These are phyloP conservation scores for Trachymyrmex septentrionalis DNA, from an alignment of 1,140 invertebrate genomes.

Conservation along the genomic window DNA sequence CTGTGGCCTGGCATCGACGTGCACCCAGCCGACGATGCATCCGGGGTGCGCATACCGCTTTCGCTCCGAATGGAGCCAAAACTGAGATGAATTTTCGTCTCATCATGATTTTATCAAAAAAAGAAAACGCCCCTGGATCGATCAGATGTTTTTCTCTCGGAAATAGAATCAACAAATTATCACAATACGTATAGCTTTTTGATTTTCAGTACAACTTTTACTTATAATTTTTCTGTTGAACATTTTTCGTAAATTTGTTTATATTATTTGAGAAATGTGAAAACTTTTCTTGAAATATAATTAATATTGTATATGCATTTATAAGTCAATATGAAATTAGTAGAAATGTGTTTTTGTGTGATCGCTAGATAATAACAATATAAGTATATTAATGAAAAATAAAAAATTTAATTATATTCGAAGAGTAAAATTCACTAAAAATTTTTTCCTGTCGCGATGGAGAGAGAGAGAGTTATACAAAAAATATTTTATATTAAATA, in stretches of 20 bases:
- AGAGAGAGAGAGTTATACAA: too few relatives aligned
- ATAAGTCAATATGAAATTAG: not conserved
- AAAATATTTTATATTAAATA: not conserved
- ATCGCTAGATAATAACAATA: not conserved
- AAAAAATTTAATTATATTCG: not conserved
- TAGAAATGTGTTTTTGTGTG: not conserved
- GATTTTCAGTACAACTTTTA: not conserved
- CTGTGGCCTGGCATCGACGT: slow-evolving; percentile 23
- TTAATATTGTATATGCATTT: not conserved
- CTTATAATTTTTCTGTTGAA: not conserved
- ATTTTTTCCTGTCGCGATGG: not conserved
- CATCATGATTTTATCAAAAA: not conserved
- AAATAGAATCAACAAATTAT: not conserved
- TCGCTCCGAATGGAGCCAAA: slow-evolving; percentile 21
- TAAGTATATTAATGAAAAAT: not conserved
- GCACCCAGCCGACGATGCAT: slow-evolving; percentile 16
- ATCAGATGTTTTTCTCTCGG: not conserved
- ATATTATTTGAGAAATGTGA: not conserved
- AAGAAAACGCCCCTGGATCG: not conserved
- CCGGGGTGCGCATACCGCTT: slow-evolving; percentile 28
- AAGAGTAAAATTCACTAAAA: not conserved
- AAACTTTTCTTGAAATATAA: not conserved
- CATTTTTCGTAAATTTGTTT: not conserved
- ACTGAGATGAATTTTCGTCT: not conserved
- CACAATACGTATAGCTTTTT: not conserved